These are phyloP conservation scores for Acrocephalus kingi DNA, from an alignment of 2,113 vertebrate genomes.

Conservation along the genomic window DNA sequence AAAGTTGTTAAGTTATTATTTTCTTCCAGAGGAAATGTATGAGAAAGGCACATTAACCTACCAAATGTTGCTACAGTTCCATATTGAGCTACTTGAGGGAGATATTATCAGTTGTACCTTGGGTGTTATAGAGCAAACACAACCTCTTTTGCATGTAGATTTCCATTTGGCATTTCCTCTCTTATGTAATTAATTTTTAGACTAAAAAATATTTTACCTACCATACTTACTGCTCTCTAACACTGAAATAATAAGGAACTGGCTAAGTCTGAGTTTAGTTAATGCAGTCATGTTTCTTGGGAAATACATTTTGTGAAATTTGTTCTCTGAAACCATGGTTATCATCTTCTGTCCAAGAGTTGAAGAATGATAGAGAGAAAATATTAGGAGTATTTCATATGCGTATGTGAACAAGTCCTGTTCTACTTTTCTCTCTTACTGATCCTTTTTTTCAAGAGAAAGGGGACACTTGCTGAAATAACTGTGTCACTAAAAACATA, in stretches of 20 bases:
- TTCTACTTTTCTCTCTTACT: neutral
- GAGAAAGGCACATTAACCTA: neutral
- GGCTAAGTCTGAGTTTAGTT: neutral
- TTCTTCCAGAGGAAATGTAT: neutral
- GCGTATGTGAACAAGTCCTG: neutral
- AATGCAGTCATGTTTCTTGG: neutral
- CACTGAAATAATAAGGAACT: neutral
- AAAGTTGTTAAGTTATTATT: neutral
- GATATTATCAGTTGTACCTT: neutral
- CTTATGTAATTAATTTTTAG: neutral
- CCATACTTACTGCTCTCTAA: neutral
- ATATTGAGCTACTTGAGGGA: neutral
- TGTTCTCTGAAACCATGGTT: neutral
- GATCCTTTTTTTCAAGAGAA: neutral
- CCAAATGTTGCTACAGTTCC: neutral
- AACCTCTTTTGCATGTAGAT: neutral
- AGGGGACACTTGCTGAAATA: neutral
- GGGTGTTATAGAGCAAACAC: neutral
- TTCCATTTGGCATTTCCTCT: neutral
- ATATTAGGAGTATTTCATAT: neutral
- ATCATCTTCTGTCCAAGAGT: neutral
- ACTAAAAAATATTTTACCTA: neutral
- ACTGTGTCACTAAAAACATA: neutral
- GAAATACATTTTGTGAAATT: neutral
- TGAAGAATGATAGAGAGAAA: neutral